Evolutionary conservation across 2,888 invertebrate genomes (phyloP), one percentile per base, ranked within the genome.

Genomic region (Pinctada fucata): DNA sequence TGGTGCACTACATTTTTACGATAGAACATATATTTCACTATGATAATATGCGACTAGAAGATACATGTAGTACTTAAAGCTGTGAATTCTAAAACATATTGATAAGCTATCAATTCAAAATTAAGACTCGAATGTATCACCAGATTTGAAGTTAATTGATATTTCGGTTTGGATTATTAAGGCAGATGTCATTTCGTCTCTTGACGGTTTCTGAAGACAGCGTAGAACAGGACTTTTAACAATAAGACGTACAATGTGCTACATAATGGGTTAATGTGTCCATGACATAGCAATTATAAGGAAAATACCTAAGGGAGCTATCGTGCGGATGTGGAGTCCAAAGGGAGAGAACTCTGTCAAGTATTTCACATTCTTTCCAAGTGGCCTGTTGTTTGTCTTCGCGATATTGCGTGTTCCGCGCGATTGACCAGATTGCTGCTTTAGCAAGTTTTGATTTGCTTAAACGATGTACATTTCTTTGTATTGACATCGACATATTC

Each of bases 221-320:
- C 6, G 13, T 58, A 58, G 31, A 68, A 68, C 47, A 47, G 45
- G 45, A 68, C 31, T 45, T 8, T 3, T 31, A 45, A 31, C 68
- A 68, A 68, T 68, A 10, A 4, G 31, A 31, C 8, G 6, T 68
- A 45, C 10, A 45, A 8, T 8, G 8, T 10, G 8, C 48, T 8
- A 45, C 16, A 68, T 68, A 66, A 65, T 47, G 66, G 73, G 73
- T 73, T 73, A 73, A 73, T 73, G 52, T 73, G 65, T 64, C 65
- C 66, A 49, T 66, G 64, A 64, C 73, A 73, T 66, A 58, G n/a
- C 66, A 48, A 73, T 73, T 73, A 65, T 49, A 13, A 65, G 48
- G 66, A 65, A 65, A 58, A 13, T 6, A 58, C 58, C 58, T 10
- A 58, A 10, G 58, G 58, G 58, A 58, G 8, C 58, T 58, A 58